phyloP scores from a whole-genome alignment of 2,113 vertebrate species.

The Crocuta crocuta region DNA sequence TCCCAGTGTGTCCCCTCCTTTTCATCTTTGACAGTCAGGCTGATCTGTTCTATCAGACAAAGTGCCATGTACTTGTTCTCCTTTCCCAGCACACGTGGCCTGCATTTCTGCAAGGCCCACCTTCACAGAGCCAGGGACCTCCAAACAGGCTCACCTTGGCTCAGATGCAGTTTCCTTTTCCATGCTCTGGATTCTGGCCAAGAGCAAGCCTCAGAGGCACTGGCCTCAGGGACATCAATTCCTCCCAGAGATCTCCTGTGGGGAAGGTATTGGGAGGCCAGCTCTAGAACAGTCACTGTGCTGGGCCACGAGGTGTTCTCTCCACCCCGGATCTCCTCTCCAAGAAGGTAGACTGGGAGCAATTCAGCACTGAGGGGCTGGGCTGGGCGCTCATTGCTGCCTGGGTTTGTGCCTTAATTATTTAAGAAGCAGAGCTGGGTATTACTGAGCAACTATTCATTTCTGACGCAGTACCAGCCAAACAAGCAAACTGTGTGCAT shows the following conservation, averaged over 20 bases:
- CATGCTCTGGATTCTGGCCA: slow-evolving; percentile 53
- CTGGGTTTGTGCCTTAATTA: not conserved
- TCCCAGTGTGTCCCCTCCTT: not conserved
- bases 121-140: not conserved
- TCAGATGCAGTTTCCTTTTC: not conserved
- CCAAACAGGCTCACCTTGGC: slow-evolving; percentile 61
- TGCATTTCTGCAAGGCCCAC: not conserved
- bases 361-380: accelerated
- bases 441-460: not conserved
- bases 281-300: not conserved
- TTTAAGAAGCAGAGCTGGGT: not conserved
- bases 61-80: not conserved
- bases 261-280: not conserved
- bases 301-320: not conserved
- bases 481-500: not conserved
- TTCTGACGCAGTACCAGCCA: not conserved
- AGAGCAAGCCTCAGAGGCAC: slow-evolving; percentile 30
- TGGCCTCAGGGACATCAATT: not conserved
- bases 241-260: not conserved
- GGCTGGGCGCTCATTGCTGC: not conserved
- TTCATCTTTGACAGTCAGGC: not conserved
- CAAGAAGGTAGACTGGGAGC: not conserved
- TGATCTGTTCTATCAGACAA: not conserved
- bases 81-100: not conserved
- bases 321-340: not conserved